A percentile compares a stretch with the other conserved stretches of the same genome.
Evolutionary conservation across 2,888 invertebrate genomes (phyloP).

Genomic region (Habrosyne pyritoides): DNA sequence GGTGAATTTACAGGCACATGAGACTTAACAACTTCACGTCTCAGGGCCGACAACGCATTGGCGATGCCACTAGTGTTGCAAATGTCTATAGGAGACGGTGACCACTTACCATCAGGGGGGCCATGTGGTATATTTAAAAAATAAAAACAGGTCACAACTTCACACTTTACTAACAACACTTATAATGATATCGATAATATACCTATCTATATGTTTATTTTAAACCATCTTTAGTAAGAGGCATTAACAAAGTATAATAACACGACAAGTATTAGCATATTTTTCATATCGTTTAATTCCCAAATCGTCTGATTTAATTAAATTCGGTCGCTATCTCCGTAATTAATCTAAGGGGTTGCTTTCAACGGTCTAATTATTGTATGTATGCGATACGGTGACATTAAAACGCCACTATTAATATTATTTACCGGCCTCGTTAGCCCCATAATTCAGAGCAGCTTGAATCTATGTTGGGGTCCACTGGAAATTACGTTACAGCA

Average conservation of each 20-base stretch:
- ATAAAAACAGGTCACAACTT: no score
- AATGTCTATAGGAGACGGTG: no score
- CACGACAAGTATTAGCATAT: background rate
- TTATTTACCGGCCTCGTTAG: constrained; percentile 34
- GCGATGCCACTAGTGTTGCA: no score
- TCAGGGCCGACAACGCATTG: no score
- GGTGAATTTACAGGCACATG: no score
- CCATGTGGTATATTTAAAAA: no score
- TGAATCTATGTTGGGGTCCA: background rate
- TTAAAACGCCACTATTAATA: constrained; percentile 35
- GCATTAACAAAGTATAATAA: background rate
- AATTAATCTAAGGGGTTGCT: constrained; percentile 10
- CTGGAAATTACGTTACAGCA: background rate
- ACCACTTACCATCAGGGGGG: no score
- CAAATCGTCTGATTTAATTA: constrained; percentile 5
- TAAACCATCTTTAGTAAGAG: no score
- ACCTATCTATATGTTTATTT: no score
- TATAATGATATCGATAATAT: no score
- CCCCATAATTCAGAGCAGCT: constrained; percentile 11
- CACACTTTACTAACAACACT: no score
- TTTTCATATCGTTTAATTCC: background rate
- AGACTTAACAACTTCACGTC: no score
- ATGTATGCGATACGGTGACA: constrained; percentile 21
- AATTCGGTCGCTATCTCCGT: background rate
- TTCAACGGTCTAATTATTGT: constrained; percentile 18